phyloP scores from a whole-genome alignment of 1,140 invertebrate genomes.

The Drosophila azteca region DNA sequence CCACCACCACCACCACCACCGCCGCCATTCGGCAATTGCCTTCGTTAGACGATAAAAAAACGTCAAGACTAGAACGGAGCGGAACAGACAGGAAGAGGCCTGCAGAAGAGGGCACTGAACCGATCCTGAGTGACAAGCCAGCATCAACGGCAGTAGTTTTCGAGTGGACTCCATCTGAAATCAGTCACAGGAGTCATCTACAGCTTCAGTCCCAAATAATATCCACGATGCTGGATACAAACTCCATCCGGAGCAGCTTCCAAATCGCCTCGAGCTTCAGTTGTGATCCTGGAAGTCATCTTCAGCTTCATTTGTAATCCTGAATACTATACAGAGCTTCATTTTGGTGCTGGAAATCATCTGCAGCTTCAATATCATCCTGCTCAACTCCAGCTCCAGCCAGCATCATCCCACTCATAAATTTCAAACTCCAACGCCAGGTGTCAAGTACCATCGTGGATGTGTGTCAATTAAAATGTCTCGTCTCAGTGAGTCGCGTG shows the following conservation, averaged over 20 bases:
- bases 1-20: neutral
- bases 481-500: constrained; percentile 70
- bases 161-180: no score
- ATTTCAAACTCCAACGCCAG: constrained; percentile 33
- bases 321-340: no score
- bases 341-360: no score
- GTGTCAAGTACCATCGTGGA: constrained; percentile 61
- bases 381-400: constrained; percentile 5
- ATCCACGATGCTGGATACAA: no score
- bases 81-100: constrained; percentile 8
- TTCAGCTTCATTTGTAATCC: no score
- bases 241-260: no score
- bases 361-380: no score
- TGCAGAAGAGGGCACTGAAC: constrained; percentile 44
- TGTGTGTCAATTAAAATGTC: constrained; percentile 79
- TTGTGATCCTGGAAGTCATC: no score
- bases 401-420: constrained; percentile 45
- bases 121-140: constrained; percentile 15
- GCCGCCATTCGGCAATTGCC: constrained; percentile 31
- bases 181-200: no score
- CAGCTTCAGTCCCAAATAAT: no score
- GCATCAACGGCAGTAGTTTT: no score
- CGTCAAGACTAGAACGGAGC: neutral
- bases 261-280: no score
- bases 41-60: constrained; percentile 47